Evolutionary conservation across 2,888 invertebrate species (phyloP), one percentile per base, ranked within the genome.

Genomic region (Morpho achilles): DNA sequence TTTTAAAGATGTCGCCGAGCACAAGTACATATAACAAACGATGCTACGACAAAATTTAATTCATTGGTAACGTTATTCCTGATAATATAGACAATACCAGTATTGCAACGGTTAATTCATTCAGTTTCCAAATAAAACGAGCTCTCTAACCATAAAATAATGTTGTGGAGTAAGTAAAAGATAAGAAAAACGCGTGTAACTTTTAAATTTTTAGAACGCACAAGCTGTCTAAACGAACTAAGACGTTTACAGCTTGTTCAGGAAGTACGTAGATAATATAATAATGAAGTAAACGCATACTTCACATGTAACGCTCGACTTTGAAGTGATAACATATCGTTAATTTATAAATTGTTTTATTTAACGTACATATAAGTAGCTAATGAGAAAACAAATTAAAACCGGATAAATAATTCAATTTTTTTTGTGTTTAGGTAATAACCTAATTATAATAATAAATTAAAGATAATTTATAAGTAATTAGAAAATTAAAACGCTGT

Each of bases 31-130:
- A 73, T 75, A 67, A 65, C 68, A 72, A 69, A 7, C 40, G 16
- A 46, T 53, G 71, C 80, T 43, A 54, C 39, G 53, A 16, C 10
- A 23, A 8, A 41, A 81, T 83, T 82, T 82, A 85, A 85, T 78
- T 81, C 82, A 81, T 86, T 86, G 87, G 84, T 83, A 47, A 81
- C 77, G 82, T 82, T 83, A 86, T 76, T 80, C 68, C 69, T 68
- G 72, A 79, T 78, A 77, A 77, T 85, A 84, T 50, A 86, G 50
- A 47, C 42, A 56, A 53, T 53, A 47, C 53, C 39, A n/a, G 41
- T 42, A 53, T 46, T 40, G 48, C 8, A 48, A 41, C 42, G 48
- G 41, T 54, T 47, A 42, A 54, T 54, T 54, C 54, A 54, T 54
- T 54, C 41, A 54, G 22, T 22, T 48, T 54, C 47, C n/a, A 9